phyloP scores from a whole-genome alignment of 2,797 vertebrate species.

The Artibeus jamaicensis region DNA sequence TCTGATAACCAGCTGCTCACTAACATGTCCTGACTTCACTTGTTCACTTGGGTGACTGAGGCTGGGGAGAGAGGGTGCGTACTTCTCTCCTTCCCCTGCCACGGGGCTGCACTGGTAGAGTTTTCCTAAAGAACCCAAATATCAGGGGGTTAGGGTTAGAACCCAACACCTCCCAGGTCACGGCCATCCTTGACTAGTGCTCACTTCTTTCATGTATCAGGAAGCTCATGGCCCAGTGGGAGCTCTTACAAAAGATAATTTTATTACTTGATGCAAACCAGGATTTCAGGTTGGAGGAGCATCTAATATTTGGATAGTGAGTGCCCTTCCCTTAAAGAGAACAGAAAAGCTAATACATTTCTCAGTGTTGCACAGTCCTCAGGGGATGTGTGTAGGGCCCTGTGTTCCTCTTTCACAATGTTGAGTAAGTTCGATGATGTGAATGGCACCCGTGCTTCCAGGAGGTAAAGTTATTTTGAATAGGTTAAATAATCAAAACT shows the following conservation, averaged over 20 bases:
- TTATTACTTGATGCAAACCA: not conserved
- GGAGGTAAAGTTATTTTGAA: not conserved
- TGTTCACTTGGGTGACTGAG: not conserved
- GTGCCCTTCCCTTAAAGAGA: slow-evolving; percentile 34
- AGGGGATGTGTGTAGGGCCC: slow-evolving; percentile 64
- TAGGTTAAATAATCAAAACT: not conserved
- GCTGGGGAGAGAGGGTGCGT: rapidly evolving
- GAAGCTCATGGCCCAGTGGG: slow-evolving; percentile 1
- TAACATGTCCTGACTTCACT: rapidly evolving
- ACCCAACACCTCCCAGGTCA: not conserved
- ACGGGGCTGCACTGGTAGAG: rapidly evolving
- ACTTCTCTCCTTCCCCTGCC: too few relatives aligned
- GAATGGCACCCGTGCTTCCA: slow-evolving; percentile 42
- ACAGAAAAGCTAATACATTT: slow-evolving; percentile 23
- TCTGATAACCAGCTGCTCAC: not conserved
- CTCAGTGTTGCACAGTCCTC: not conserved
- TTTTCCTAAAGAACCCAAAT: not conserved
- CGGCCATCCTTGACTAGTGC: slow-evolving; percentile 67
- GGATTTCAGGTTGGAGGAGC: not conserved
- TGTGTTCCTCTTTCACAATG: not conserved
- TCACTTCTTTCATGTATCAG: slow-evolving; percentile 72
- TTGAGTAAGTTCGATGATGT: not conserved
- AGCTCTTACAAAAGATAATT: slow-evolving; percentile 22
- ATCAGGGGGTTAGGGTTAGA: too few relatives aligned
- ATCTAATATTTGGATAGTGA: slow-evolving; percentile 13